A percentile compares a stretch with the other conserved stretches of the same genome.
Conservation (phyloP, 2,888 invertebrate species). For the Gastrophysa polygoni region DNA sequence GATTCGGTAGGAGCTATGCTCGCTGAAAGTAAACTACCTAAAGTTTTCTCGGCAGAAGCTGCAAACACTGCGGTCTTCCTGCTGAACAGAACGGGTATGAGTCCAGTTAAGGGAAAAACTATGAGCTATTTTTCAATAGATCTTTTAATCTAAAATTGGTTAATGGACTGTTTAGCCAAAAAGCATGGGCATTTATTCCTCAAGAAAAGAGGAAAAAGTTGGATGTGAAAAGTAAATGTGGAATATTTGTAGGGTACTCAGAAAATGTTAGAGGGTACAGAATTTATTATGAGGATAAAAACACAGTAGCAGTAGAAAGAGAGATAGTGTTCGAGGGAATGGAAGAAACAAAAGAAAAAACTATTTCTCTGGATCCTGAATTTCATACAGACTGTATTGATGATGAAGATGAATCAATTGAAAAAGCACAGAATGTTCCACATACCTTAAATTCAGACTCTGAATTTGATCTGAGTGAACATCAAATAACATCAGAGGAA, state of each 20-base stretch:
- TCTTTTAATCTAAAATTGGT: slow-evolving; percentile 1
- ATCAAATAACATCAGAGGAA: slow-evolving; percentile 37
- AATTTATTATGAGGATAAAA: background rate
- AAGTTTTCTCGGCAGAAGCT: slow-evolving; percentile 4
- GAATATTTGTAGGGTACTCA: slow-evolving; percentile 51
- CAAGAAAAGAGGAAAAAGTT: slow-evolving; percentile 47
- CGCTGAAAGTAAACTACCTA: slow-evolving; percentile 5
- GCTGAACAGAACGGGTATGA: slow-evolving; percentile 3
- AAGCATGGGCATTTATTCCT: slow-evolving; percentile 40
- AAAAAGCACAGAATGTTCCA: slow-evolving; percentile 31
- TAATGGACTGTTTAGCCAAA: background rate
- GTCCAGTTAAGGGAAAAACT: slow-evolving; percentile 1
- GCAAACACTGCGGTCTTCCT: slow-evolving; percentile 10
- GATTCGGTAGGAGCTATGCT: slow-evolving; percentile 17
- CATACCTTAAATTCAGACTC: slow-evolving; percentile 7
- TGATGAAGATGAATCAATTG: slow-evolving; percentile 37
- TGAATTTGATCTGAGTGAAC: slow-evolving; percentile 40
- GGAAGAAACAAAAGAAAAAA: too few species aligned
- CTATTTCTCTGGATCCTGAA: too few species aligned
- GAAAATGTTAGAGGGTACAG: slow-evolving; percentile 37
- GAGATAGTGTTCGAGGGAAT: background rate
- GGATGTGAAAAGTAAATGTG: slow-evolving; percentile 46
- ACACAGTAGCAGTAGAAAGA: background rate
- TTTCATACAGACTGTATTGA: too few species aligned
- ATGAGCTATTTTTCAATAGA: background rate